A percentile compares a stretch with the other conserved stretches of the same genome.
Evolutionary conservation across 2,888 invertebrate genomes (phyloP).

Genomic region (Temnothorax unifasciatus): DNA sequence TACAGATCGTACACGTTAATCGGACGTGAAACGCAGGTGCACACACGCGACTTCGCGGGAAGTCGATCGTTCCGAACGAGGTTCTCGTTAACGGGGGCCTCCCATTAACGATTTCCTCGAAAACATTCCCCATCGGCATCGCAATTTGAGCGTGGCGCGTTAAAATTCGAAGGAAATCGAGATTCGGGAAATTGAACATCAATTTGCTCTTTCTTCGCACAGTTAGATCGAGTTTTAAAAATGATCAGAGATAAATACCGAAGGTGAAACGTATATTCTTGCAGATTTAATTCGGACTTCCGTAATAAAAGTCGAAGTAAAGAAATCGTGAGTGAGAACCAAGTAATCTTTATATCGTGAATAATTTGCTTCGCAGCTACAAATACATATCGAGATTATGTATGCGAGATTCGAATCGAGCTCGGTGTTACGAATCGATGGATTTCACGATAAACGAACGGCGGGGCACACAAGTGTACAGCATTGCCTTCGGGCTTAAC

Average conservation of each 20-base stretch:
- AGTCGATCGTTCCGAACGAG: constrained; percentile 55
- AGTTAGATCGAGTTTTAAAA: not conserved
- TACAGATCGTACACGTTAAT: constrained; percentile 71
- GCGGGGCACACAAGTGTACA: not conserved
- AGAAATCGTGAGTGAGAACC: not conserved
- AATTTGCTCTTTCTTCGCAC: not conserved
- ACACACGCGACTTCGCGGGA: constrained; percentile 52
- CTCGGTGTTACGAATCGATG: not conserved
- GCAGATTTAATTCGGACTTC: not conserved
- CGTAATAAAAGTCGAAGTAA: not conserved
- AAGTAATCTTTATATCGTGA: not conserved
- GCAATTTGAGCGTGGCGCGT: not conserved
- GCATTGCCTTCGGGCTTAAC: not conserved
- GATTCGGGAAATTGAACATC: not conserved
- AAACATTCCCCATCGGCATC: not conserved
- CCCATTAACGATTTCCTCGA: constrained; percentile 14
- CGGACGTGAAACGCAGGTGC: constrained; percentile 72
- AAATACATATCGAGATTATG: not conserved
- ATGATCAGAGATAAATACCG: not conserved
- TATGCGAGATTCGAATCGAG: not conserved
- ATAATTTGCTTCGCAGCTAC: not conserved
- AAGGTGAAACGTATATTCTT: not conserved
- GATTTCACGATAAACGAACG: not conserved
- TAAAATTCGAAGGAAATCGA: not conserved
- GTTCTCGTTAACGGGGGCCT: constrained; percentile 41